These are phyloP conservation scores for Danio jaintianensis DNA, from an alignment of 2,797 vertebrate genomes.

Conservation along the genomic window DNA sequence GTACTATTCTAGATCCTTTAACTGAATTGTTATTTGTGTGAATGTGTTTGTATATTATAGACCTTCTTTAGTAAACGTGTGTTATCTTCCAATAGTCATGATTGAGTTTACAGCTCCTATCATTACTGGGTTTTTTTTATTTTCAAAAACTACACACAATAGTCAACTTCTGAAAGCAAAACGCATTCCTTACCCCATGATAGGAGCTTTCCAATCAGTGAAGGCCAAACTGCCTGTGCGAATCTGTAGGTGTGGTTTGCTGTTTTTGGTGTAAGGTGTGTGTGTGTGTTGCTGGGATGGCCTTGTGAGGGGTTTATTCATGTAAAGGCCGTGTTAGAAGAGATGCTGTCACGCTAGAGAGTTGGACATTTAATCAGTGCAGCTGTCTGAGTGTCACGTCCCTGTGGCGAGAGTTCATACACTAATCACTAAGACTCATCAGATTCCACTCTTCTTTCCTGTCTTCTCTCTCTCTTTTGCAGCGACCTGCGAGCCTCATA, in stretches of 20 bases:
- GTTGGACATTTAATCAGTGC: slow-evolving; percentile 80
- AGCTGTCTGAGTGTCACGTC: slow-evolving; percentile 75
- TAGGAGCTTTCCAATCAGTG: slow-evolving; percentile 80
- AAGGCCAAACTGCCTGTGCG: slow-evolving; percentile 72
- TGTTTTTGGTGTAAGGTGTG: slow-evolving; percentile 43
- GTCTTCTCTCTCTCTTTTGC: slow-evolving; percentile 63
- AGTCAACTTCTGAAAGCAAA: slow-evolving; percentile 48
- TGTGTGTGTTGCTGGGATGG: slow-evolving; percentile 2
- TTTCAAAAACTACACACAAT: not conserved
- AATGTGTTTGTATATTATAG: slow-evolving; percentile 10
- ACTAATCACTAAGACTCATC: slow-evolving; percentile 30
- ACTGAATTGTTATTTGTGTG: not conserved
- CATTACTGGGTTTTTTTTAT: slow-evolving; percentile 16
- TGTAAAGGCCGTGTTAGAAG: slow-evolving; percentile 64
- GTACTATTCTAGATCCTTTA: not conserved
- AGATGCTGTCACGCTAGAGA: slow-evolving; percentile 71
- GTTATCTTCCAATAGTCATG: slow-evolving; percentile 46
- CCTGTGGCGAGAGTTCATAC: slow-evolving; percentile 54
- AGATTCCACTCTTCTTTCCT: slow-evolving; percentile 68
- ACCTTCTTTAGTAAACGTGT: slow-evolving; percentile 14
- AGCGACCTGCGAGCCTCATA: slow-evolving; percentile 90
- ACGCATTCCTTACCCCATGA: slow-evolving; percentile 68
- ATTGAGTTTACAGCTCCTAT: slow-evolving; percentile 35
- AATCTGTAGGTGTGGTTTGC: slow-evolving; percentile 57
- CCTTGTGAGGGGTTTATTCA: slow-evolving; percentile 64